Evolutionary conservation across 1,140 invertebrate species (phyloP), one percentile per base, ranked within the genome.

Genomic region (Drosophila punjabiensis): DNA sequence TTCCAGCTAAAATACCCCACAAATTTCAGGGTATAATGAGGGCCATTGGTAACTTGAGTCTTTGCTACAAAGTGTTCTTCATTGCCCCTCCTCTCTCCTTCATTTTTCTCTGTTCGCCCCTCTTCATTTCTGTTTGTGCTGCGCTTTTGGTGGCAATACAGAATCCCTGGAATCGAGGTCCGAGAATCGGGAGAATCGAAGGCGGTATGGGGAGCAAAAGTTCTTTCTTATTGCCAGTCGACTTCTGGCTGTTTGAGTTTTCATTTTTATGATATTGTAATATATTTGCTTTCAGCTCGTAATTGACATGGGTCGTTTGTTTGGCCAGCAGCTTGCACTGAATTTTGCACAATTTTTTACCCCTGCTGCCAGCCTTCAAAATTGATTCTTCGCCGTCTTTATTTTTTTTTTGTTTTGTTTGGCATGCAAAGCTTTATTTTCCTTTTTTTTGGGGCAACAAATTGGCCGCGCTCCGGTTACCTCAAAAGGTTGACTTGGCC

Each of bases 281-380:
- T 89, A 89, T 90, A 89, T 89, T 89, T 89, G 86, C 86, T 90
- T 89, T 89, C 86, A 89, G 86, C 81, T 88, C 86, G 83, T 90
- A 89, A 89, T 89, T 89, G 86, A 89, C 86, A 89, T 89, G 86
- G 86, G 86, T 89, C 86, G 82, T 85, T 90, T 82, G 79, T 76
- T 89, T 70, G 76, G 79, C 67, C 68, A 70, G 80, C 81, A 81
- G 62, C 80, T 58, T 77, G 69, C 76, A 68, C 74, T 65, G 66
- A 73, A 69, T 68, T 75, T 63, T 43, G 39, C 33, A 32, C 32
- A 32, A 30, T 5, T 55, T 62, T 74, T 37, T 37, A 30, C 11
- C 18, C 39, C 24, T 30, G 14, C 52, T 48, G 14, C 55, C 39
- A 60, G 53, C 65, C 35, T 45, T 68, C 58, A 59, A 71, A 76